A percentile compares a stretch with the other conserved stretches of the same genome.
Conservation (phyloP, 2,888 invertebrate genomes). For the Philereme vetulata region DNA sequence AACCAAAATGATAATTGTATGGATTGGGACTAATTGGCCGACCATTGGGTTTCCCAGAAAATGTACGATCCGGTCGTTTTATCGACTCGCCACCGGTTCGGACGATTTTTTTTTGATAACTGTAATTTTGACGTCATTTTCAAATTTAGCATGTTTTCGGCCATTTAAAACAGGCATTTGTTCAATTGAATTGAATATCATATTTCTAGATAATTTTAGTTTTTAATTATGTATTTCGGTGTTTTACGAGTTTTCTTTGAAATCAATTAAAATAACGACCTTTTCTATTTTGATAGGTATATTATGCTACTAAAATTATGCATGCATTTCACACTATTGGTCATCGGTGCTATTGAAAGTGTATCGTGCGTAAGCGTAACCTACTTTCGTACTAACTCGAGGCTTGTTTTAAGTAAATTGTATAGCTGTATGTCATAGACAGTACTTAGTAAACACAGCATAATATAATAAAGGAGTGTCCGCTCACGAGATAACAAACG, state of each 20-base stretch:
- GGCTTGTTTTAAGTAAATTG: conserved; percentile 22
- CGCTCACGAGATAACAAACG: conserved; percentile 35
- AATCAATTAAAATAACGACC: conserved; percentile 34
- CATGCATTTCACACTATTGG: conserved; percentile 22
- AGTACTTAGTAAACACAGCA: no score
- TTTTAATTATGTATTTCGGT: conserved; percentile 16
- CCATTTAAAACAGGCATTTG: background rate
- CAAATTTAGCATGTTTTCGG: conserved; percentile 7
- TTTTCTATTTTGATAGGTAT: conserved; percentile 33
- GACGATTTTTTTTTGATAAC: conserved; percentile 10
- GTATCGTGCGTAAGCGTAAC: conserved; percentile 14
- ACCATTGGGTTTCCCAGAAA: conserved; percentile 29
- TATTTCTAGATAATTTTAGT: conserved; percentile 14
- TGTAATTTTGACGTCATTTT: conserved; percentile 10
- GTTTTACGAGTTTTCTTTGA: conserved; percentile 25
- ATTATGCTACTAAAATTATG: conserved; percentile 29
- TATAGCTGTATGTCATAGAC: conserved; percentile 30
- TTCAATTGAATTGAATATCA: conserved; percentile 5
- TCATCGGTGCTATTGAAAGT: conserved; percentile 14
- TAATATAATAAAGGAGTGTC: conserved; percentile 36
- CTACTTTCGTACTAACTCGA: conserved; percentile 21
- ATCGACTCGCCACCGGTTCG: conserved; percentile 1
- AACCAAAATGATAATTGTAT: conserved; percentile 28
- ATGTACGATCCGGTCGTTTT: conserved; percentile 15
- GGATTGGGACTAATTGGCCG: conserved; percentile 30